phyloP scores from a whole-genome alignment of 2,113 vertebrate species.

The Amazona guildingii region DNA sequence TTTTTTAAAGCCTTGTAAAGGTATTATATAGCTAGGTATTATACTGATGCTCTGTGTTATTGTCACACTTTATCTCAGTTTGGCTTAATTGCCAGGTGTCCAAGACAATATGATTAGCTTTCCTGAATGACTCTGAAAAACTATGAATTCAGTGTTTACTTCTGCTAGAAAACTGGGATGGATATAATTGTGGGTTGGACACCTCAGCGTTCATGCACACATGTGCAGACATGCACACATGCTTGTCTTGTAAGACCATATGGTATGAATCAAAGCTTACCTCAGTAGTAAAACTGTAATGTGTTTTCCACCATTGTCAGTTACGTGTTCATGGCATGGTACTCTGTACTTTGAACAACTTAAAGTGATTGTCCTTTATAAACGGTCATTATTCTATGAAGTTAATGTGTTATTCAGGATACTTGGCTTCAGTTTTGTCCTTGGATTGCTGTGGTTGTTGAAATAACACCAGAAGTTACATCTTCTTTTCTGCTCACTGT shows the following conservation, averaged over 20 bases:
- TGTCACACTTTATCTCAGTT: neutral
- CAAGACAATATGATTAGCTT: neutral
- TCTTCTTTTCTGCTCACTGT: neutral
- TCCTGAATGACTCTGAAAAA: neutral
- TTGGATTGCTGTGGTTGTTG: neutral
- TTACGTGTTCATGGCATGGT: neutral
- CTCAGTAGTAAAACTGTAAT: constrained; percentile 41
- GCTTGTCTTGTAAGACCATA: neutral
- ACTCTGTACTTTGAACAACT: neutral
- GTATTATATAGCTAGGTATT: neutral
- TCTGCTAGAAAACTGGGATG: neutral
- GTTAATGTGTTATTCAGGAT: neutral
- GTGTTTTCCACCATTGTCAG: constrained; percentile 42
- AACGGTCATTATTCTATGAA: neutral
- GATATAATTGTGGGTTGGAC: neutral
- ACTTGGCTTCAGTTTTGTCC: neutral
- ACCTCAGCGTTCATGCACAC: neutral
- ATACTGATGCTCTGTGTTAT: neutral
- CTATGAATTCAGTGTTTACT: neutral
- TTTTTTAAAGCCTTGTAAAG: neutral
- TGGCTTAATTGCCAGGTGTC: neutral
- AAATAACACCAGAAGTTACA: neutral
- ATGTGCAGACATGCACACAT: neutral
- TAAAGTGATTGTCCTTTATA: neutral
- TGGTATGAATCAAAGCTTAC: constrained; percentile 46